Evolutionary conservation across 2,797 vertebrate species (phyloP).

Genomic region (Pangasius sanitwongsei): DNA sequence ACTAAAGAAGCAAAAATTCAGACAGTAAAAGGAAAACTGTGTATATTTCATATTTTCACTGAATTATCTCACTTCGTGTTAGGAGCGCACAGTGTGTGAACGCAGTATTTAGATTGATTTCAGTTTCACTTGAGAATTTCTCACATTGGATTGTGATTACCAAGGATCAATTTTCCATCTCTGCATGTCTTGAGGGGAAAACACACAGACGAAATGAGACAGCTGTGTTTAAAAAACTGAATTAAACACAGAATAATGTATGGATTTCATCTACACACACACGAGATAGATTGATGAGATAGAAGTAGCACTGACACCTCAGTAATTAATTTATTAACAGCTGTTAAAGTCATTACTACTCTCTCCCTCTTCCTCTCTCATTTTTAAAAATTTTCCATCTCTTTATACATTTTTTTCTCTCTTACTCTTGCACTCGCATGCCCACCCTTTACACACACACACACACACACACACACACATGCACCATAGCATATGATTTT

Average conservation of each 20-base stretch:
- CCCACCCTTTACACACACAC: background rate
- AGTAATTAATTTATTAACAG: conserved; percentile 72
- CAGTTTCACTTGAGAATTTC: background rate
- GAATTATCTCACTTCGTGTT: background rate
- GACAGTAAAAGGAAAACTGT: background rate
- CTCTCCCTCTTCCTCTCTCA: conserved; percentile 60
- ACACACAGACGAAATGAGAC: conserved; percentile 55
- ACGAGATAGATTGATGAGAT: conserved; percentile 19
- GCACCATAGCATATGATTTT: background rate
- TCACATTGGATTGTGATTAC: background rate
- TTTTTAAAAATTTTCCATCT: conserved; percentile 58
- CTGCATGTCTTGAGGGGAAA: background rate
- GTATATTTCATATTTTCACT: background rate
- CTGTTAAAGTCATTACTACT: conserved; percentile 73
- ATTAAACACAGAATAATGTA: conserved; percentile 74
- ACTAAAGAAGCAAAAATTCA: background rate
- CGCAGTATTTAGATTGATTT: background rate
- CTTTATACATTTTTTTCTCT: background rate
- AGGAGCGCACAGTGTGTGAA: background rate
- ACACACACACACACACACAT: background rate
- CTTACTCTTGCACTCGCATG: background rate
- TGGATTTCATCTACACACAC: conserved; percentile 58
- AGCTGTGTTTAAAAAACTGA: conserved; percentile 81
- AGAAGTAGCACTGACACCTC: background rate
- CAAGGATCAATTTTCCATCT: background rate